These are phyloP conservation scores for Cinclus mexicanus DNA, from an alignment of 2,113 vertebrate species.

Conservation along the genomic window DNA sequence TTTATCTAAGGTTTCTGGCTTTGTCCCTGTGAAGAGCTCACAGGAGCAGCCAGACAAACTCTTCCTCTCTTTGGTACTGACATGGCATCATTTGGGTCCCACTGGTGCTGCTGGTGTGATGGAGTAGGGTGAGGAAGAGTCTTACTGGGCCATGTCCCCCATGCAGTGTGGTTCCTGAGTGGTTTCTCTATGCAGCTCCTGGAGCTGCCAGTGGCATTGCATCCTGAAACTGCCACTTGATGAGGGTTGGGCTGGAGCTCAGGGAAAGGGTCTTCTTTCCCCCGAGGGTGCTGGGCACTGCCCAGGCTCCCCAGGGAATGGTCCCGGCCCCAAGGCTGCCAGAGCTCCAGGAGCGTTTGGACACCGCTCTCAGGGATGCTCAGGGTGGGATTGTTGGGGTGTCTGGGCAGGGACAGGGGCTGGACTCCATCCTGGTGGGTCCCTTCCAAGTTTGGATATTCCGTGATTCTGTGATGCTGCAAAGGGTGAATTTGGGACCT, in stretches of 20 bases:
- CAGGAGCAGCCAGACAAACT: not conserved
- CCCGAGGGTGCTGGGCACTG: not conserved
- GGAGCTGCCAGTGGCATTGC: not conserved
- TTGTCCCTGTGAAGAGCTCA: not conserved
- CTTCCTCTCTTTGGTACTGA: not conserved
- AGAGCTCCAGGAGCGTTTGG: too few relatives aligned
- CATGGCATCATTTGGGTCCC: not conserved
- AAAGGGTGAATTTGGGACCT: not conserved
- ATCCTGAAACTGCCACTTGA: not conserved
- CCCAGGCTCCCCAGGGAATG: not conserved
- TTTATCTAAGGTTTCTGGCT: not conserved
- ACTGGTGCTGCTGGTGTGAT: fast-evolving
- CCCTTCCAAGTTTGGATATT: not conserved
- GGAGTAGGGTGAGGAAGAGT: not conserved
- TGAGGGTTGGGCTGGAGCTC: not conserved
- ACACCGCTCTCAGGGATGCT: not conserved
- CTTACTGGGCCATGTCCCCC: fast-evolving
- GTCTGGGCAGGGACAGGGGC: not conserved
- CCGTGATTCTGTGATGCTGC: not conserved
- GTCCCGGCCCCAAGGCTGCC: too few relatives aligned
- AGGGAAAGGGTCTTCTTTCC: not conserved
- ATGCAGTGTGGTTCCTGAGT: fast-evolving
- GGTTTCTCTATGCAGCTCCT: not conserved
- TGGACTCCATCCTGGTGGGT: fast-evolving
- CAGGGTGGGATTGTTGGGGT: not conserved